Evolutionary conservation across 2,888 invertebrate species (phyloP).

Genomic region (Lathronympha strigana): DNA sequence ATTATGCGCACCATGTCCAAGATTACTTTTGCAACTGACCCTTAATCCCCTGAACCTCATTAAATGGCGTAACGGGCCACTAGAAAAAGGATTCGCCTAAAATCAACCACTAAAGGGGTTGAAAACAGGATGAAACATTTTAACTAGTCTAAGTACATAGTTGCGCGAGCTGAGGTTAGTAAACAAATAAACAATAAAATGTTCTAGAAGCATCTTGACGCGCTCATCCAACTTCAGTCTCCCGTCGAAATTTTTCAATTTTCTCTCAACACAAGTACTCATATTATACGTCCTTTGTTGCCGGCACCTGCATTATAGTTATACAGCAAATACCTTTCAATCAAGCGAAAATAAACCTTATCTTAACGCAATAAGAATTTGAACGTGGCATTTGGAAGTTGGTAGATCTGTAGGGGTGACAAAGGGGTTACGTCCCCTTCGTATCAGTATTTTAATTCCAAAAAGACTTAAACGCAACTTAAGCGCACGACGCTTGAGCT

Average conservation of each 20-base stretch:
- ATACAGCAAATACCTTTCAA: background rate
- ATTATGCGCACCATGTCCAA: too few relatives aligned
- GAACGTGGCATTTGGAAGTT: constrained; percentile 5
- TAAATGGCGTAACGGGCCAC: too few relatives aligned
- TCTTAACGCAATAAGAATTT: background rate
- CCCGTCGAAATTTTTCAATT: constrained; percentile 28
- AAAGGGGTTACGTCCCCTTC: constrained; percentile 54
- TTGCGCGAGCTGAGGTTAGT: too few relatives aligned
- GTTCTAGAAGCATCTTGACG: constrained; percentile 7
- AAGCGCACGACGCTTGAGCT: background rate
- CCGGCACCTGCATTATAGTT: constrained; percentile 24
- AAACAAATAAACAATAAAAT: constrained; percentile 7
- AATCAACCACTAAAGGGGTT: too few relatives aligned
- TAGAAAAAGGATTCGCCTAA: too few relatives aligned
- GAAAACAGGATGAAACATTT: too few relatives aligned
- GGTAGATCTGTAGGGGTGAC: constrained; percentile 47
- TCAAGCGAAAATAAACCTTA: constrained; percentile 4
- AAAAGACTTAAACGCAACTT: background rate
- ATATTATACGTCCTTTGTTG: constrained; percentile 27
- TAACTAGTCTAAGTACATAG: too few relatives aligned
- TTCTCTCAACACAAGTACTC: constrained; percentile 29
- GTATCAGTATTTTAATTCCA: background rate
- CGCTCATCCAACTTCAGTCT: constrained; percentile 11
- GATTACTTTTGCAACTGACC: too few relatives aligned
- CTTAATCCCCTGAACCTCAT: too few relatives aligned